phyloP scores from a whole-genome alignment of 2,888 invertebrate genomes.

The Sepioteuthis lessoniana region DNA sequence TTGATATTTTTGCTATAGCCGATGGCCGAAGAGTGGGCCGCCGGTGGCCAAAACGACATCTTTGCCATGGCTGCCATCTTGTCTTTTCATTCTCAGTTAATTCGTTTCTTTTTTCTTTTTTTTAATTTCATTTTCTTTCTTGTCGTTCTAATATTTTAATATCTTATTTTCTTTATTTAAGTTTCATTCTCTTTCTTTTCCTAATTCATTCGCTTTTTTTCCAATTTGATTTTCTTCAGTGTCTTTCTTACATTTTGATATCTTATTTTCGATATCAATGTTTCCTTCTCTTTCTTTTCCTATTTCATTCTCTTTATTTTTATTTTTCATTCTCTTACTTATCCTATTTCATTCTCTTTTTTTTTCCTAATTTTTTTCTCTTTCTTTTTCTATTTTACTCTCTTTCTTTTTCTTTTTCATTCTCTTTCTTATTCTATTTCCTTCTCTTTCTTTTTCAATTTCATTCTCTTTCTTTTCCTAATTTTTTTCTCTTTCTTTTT shows the following conservation, averaged over 20 bases:
- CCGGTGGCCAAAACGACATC: not conserved
- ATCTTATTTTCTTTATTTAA: not conserved
- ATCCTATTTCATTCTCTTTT: not conserved
- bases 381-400: too few species aligned
- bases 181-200: not conserved
- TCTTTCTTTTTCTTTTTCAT: not conserved
- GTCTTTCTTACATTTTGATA: not conserved
- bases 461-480: too few species aligned
- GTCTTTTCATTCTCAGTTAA: not conserved
- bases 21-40: not conserved
- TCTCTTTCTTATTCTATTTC: not conserved
- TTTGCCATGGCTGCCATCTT: not conserved
- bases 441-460: too few species aligned
- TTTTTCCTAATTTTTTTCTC: not conserved
- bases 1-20: slow-evolving; percentile 1
- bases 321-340: not conserved
- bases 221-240: not conserved
- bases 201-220: too few species aligned
- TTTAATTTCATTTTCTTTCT: too few species aligned
- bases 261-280: not conserved
- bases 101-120: not conserved
- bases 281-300: not conserved
- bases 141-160: not conserved
- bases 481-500: not conserved
- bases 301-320: not conserved